These are phyloP conservation scores for Leucophenga maculata DNA, from an alignment of 2,888 invertebrate genomes.

Conservation along the genomic window DNA sequence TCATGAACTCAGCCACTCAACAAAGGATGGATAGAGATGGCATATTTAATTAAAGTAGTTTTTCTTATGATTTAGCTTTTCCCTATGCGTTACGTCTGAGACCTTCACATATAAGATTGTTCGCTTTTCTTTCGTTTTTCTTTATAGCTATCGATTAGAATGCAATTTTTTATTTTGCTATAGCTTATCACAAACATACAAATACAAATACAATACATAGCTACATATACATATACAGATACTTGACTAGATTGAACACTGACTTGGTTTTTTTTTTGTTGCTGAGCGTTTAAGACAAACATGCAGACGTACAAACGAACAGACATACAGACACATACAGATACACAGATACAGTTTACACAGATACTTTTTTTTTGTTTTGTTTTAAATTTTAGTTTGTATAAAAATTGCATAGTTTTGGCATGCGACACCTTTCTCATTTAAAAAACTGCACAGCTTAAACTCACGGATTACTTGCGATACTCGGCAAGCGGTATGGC, in stretches of 20 bases:
- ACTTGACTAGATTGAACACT: not conserved
- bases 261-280: not conserved
- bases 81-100: no score
- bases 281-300: not conserved
- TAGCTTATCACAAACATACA: not conserved
- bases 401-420: no score
- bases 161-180: no score
- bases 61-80: no score
- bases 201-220: constrained; percentile 11
- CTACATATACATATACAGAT: no score
- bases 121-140: no score
- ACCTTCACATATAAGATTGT: no score
- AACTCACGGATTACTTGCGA: constrained; percentile 51
- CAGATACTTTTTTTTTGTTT: not conserved
- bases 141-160: no score
- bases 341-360: constrained; percentile 25
- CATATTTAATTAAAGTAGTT: no score
- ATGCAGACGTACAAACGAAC: constrained; percentile 28
- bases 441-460: not conserved
- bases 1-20: no score
- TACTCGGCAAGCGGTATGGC: constrained; percentile 61
- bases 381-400: not conserved
- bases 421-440: no score
- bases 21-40: no score
- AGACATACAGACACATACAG: constrained; percentile 8